These are phyloP conservation scores for Galaxias olidus DNA, from an alignment of 2,797 vertebrate genomes.

Conservation along the genomic window DNA sequence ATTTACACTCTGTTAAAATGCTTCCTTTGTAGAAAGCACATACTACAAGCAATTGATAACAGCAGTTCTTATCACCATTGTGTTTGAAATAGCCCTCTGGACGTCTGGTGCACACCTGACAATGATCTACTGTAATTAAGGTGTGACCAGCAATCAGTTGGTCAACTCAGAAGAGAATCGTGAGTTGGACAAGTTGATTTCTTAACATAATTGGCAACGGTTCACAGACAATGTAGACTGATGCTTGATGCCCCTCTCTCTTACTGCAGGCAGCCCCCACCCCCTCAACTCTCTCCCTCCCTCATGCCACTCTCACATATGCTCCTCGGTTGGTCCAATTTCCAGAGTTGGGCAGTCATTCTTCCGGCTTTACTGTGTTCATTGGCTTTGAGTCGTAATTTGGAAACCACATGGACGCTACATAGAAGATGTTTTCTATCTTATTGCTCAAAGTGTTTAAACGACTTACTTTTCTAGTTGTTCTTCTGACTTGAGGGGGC, in stretches of 20 bases:
- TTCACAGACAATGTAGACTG: background rate
- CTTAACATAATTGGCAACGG: too few relatives aligned
- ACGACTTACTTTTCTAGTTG: background rate
- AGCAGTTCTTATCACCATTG: too few relatives aligned
- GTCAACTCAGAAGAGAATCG: too few relatives aligned
- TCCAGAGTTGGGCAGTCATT: background rate
- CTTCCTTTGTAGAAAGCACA: too few relatives aligned
- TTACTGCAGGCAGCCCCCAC: background rate
- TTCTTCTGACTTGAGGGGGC: background rate
- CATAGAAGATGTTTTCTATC: background rate
- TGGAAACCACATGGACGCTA: background rate
- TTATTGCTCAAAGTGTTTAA: background rate
- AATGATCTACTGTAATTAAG: too few relatives aligned
- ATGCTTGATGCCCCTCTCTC: background rate
- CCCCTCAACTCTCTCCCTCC: slow-evolving; percentile 11
- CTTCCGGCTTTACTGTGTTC: too few relatives aligned
- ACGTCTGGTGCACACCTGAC: too few relatives aligned
- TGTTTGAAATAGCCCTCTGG: too few relatives aligned
- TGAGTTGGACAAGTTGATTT: too few relatives aligned
- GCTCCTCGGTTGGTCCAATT: background rate
- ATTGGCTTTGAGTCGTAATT: background rate
- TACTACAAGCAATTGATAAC: too few relatives aligned
- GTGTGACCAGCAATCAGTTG: too few relatives aligned
- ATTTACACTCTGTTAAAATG: too few relatives aligned
- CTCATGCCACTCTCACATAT: slow-evolving; percentile 11